Evolutionary conservation across 2,888 invertebrate species (phyloP).

Genomic region (Drosophila stalkeri): DNA sequence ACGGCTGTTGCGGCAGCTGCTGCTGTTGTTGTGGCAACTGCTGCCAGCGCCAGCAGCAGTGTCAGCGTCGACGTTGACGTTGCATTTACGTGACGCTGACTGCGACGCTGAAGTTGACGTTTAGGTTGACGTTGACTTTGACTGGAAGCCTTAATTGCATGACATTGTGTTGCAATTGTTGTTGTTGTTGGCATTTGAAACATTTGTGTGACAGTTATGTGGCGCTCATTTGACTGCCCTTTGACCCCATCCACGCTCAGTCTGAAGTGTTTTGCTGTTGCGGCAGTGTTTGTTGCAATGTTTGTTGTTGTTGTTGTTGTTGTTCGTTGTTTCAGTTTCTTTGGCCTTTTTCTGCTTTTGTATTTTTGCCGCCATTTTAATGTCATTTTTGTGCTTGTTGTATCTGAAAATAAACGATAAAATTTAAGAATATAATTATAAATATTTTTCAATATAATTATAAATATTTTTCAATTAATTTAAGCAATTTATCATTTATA

Average conservation of each 20-base stretch:
- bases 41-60: constrained; percentile 56
- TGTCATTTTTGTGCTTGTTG: constrained; percentile 81
- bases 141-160: constrained; percentile 68
- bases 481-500: background rate
- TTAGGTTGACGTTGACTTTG: constrained; percentile 38
- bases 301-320: constrained; percentile 59
- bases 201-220: constrained; percentile 63
- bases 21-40: constrained; percentile 42
- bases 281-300: constrained; percentile 37
- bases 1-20: constrained; percentile 36
- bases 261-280: constrained; percentile 57
- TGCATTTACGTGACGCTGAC: constrained; percentile 33
- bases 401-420: constrained; percentile 65
- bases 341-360: constrained; percentile 82
- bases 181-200: constrained; percentile 57
- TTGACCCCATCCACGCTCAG: constrained; percentile 53
- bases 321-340: constrained; percentile 73
- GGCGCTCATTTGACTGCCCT: constrained; percentile 67
- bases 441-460: background rate
- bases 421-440: background rate
- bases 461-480: background rate
- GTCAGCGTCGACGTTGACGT: constrained; percentile 49
- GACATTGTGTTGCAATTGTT: constrained; percentile 53
- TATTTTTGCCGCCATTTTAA: constrained; percentile 84
- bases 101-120: constrained; percentile 32